A percentile compares a stretch with the other conserved stretches of the same genome.
Evolutionary conservation across 2,888 invertebrate species (phyloP).

Genomic region (Parapristionchus giblindavisi): DNA sequence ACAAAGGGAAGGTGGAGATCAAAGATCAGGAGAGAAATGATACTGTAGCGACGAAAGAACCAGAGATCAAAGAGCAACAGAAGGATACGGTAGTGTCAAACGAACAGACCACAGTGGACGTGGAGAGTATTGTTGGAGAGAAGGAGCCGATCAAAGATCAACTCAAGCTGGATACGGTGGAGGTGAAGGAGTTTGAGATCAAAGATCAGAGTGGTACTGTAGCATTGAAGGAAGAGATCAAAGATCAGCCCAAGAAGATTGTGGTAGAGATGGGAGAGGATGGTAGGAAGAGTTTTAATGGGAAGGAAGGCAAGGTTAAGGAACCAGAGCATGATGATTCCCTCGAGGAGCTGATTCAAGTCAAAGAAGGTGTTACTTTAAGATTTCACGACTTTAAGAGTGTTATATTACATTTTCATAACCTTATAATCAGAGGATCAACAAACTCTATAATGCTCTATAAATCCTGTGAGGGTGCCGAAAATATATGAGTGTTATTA

Average conservation of each 20-base stretch:
- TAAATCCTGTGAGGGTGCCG: no score
- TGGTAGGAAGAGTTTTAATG: not conserved
- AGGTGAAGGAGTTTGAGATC: not conserved
- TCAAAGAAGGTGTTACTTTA: no score
- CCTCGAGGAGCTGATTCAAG: not conserved
- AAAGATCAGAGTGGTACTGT: constrained; percentile 12
- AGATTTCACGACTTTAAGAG: no score
- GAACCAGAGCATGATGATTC: not conserved
- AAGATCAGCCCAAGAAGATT: not conserved
- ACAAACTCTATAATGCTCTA: no score
- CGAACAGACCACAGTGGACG: not conserved
- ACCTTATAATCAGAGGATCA: no score
- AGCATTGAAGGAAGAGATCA: not conserved
- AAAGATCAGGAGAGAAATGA: not conserved
- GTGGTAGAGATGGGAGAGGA: not conserved
- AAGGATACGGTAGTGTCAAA: constrained; percentile 5
- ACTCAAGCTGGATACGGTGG: constrained; percentile 3
- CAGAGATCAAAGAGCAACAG: not conserved
- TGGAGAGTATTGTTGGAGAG: not conserved
- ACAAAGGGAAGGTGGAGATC: not conserved
- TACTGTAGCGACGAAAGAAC: not conserved
- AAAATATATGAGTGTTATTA: no score
- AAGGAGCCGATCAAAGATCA: not conserved
- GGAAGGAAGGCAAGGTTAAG: not conserved
- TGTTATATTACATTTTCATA: no score